These are phyloP conservation scores for Xylota segnis DNA, from an alignment of 2,888 invertebrate species.

Conservation along the genomic window DNA sequence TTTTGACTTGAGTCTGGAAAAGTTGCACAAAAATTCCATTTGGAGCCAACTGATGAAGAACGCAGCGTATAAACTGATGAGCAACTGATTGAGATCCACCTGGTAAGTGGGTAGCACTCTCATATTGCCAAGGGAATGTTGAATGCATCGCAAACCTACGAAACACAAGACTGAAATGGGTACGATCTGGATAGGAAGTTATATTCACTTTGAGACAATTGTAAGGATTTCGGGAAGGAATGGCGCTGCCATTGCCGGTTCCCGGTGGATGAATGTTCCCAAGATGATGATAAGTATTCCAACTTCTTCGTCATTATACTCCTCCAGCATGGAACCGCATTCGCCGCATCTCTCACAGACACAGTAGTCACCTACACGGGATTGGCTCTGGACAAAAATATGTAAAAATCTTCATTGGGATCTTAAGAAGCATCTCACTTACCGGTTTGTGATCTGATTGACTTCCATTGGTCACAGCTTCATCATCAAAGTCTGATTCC, in stretches of 20 bases:
- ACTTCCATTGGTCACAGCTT: slow-evolving; percentile 79
- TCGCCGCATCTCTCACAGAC: slow-evolving; percentile 91
- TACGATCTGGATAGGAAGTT: neutral
- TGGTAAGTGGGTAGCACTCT: slow-evolving; percentile 94
- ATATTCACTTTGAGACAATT: slow-evolving; percentile 92
- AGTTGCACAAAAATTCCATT: slow-evolving; percentile 98
- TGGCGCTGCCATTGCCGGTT: slow-evolving; percentile 97
- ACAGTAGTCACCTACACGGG: slow-evolving; percentile 89
- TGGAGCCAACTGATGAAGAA: slow-evolving; percentile 97
- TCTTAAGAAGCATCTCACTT: slow-evolving; percentile 38
- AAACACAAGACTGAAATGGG: neutral
- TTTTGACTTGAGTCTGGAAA: slow-evolving; percentile 95
- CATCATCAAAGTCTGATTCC: slow-evolving; percentile 81
- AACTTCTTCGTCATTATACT: slow-evolving; percentile 98
- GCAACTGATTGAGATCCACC: slow-evolving; percentile 98
- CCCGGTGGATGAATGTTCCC: slow-evolving; percentile 98
- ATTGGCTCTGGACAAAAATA: slow-evolving; percentile 85
- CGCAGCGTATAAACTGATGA: slow-evolving; percentile 98
- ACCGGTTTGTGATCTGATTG: slow-evolving; percentile 80
- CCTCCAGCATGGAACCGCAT: slow-evolving; percentile 94
- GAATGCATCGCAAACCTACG: slow-evolving; percentile 90
- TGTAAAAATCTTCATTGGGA: slow-evolving; percentile 2
- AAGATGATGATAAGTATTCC: slow-evolving; percentile 96
- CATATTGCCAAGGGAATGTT: slow-evolving; percentile 95
- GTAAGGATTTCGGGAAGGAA: slow-evolving; percentile 95